phyloP scores from a whole-genome alignment of 2,888 invertebrate genomes.

The Oscheius sp. region DNA sequence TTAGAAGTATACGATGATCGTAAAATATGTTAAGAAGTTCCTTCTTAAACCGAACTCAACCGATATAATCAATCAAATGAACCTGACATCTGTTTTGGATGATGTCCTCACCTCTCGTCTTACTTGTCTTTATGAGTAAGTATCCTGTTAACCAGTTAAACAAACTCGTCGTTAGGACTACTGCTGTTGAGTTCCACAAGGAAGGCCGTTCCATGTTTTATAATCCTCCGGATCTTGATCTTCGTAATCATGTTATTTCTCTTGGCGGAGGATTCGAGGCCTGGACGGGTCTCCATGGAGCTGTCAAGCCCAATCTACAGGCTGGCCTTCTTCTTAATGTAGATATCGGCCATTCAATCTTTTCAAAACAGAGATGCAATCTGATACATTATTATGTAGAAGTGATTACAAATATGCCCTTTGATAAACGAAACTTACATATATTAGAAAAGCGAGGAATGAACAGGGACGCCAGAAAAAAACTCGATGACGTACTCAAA shows the following conservation, averaged over 20 bases:
- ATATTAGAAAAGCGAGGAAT: not conserved
- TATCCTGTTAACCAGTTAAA: not conserved
- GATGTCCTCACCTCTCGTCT: slow-evolving; percentile 12
- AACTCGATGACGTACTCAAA: slow-evolving; percentile 2
- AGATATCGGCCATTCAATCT: slow-evolving; percentile 19
- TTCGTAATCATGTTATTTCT: not conserved
- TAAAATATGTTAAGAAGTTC: not conserved
- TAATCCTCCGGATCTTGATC: not conserved
- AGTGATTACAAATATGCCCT: not conserved
- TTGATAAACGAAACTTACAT: not conserved
- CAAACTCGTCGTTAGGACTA: not conserved
- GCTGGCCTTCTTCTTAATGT: slow-evolving; percentile 18
- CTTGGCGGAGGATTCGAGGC: slow-evolving; percentile 14
- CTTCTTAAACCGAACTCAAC: not conserved
- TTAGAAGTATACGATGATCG: not conserved
- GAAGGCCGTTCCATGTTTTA: slow-evolving; percentile 12
- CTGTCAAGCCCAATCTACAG: slow-evolving; percentile 25
- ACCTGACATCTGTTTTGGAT: not conserved
- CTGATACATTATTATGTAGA: slow-evolving; percentile 9
- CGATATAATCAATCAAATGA: not conserved
- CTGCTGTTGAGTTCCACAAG: not conserved
- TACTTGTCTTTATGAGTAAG: slow-evolving; percentile 3
- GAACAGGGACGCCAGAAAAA: not conserved
- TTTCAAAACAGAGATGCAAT: not conserved
- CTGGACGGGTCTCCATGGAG: slow-evolving; percentile 29